Evolutionary conservation across 2,113 vertebrate species (phyloP).

Genomic region (Corythoichthys haematopterus): DNA sequence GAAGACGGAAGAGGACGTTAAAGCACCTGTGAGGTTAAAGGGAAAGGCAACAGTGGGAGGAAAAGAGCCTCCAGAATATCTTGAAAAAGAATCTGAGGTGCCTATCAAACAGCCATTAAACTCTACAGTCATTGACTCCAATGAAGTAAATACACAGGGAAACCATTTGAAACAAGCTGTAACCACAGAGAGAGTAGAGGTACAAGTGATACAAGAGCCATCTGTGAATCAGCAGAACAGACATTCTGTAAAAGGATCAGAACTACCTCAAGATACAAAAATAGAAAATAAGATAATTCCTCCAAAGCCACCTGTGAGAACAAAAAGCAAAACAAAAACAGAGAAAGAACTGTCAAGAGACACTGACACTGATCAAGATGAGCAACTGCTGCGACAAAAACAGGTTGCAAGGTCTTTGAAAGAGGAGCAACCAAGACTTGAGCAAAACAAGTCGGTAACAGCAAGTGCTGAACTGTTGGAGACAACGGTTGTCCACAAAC

Average conservation of each 20-base stretch:
- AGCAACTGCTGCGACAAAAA: conserved; percentile 8
- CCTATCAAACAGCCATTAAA: conserved; percentile 14
- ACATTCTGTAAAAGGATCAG: conserved; percentile 13
- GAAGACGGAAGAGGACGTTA: conserved; percentile 38
- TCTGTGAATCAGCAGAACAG: conserved; percentile 16
- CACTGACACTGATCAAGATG: conserved; percentile 52
- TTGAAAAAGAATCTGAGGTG: conserved; percentile 33
- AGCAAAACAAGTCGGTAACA: conserved; percentile 14
- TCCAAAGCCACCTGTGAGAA: conserved; percentile 54
- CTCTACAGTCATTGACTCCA: conserved; percentile 9
- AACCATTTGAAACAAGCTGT: not conserved
- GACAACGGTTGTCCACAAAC: conserved; percentile 4
- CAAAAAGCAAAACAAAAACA: conserved; percentile 43
- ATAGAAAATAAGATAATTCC: not conserved
- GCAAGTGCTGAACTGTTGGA: conserved; percentile 11
- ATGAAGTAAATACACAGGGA: conserved; percentile 11
- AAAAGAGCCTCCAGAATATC: conserved; percentile 1
- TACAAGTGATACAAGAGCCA: not conserved
- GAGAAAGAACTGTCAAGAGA: conserved; percentile 48
- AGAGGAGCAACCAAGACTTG: conserved; percentile 26
- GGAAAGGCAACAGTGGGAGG: conserved; percentile 12
- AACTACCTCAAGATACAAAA: conserved; percentile 5
- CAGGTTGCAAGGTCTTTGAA: conserved; percentile 1
- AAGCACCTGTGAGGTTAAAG: conserved; percentile 42
- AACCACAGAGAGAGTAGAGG: conserved; percentile 5